These are phyloP conservation scores for Macrostomum lignano DNA, from an alignment of 1,140 invertebrate genomes.

Conservation along the genomic window DNA sequence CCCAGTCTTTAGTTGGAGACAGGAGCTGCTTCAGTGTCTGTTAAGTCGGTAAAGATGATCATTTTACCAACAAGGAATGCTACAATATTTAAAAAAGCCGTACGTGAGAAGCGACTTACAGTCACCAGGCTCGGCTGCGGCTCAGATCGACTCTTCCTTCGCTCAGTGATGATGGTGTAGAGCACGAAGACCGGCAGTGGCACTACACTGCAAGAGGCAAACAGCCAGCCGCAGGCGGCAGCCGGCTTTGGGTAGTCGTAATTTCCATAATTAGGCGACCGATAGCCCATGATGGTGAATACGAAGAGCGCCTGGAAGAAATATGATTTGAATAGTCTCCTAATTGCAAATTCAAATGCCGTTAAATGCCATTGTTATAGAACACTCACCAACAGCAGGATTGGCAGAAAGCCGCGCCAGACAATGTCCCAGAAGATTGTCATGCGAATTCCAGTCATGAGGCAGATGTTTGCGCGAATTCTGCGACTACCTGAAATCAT, in stretches of 20 bases:
- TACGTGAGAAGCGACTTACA: no score
- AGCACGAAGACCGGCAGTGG: not conserved
- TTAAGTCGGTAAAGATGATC: no score
- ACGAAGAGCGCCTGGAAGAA: not conserved
- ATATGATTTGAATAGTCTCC: not conserved
- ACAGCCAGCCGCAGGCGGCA: not conserved
- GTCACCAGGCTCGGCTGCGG: no score
- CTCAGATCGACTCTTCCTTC: no score
- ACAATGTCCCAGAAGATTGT: conserved; percentile 1
- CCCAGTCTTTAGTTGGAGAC: no score
- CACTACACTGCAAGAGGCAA: not conserved
- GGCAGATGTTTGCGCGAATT: not conserved
- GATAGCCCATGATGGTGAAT: not conserved
- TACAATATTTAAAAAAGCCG: no score
- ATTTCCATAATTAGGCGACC: not conserved
- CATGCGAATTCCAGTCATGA: not conserved
- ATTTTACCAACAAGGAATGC: no score
- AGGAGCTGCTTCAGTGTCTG: no score
- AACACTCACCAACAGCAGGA: no score
- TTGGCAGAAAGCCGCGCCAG: not conserved
- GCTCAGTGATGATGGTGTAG: not conserved
- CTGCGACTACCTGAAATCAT: not conserved
- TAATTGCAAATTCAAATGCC: not conserved
- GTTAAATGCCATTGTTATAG: no score
- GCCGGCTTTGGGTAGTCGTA: not conserved